These are phyloP conservation scores for Nothura maculosa DNA, from an alignment of 2,797 vertebrate genomes.

Conservation along the genomic window DNA sequence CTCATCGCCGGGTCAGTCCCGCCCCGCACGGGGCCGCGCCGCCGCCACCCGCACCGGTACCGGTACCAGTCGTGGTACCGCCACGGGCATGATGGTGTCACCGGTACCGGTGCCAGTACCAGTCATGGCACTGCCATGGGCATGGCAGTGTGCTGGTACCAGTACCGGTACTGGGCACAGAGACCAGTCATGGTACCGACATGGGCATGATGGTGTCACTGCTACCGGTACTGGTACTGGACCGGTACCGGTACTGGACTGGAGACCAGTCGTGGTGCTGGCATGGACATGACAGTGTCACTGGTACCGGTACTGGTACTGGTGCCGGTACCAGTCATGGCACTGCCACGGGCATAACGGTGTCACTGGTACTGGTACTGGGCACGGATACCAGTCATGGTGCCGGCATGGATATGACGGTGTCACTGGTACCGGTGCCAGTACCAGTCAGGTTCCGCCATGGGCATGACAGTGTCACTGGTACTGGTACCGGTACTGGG, in stretches of 20 bases:
- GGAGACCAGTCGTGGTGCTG: not conserved
- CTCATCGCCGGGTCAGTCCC: conserved; percentile 82
- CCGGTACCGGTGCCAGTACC: too few relatives aligned
- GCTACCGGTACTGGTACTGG: not conserved
- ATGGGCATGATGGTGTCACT: too few relatives aligned
- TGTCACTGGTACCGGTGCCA: too few relatives aligned
- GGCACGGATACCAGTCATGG: not conserved
- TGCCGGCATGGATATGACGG: not conserved
- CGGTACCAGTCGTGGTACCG: not conserved
- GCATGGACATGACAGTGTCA: too few relatives aligned
- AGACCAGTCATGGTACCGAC: not conserved
- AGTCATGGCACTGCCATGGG: accelerated
- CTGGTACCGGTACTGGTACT: not conserved
- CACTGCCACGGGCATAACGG: not conserved
- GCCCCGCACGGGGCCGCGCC: not conserved
- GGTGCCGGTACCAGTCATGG: not conserved
- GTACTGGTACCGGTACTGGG: too few relatives aligned
- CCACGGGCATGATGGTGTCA: not conserved
- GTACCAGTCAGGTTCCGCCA: not conserved
- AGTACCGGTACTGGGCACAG: not conserved
- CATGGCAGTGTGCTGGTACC: not conserved
- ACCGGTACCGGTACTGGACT: too few relatives aligned
- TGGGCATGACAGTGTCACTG: not conserved
- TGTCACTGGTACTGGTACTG: too few relatives aligned
- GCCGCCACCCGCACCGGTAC: too few relatives aligned